Base-by-base conservation (phyloP, 2,888 invertebrate species). In the Calephelis perditalis region DNA sequence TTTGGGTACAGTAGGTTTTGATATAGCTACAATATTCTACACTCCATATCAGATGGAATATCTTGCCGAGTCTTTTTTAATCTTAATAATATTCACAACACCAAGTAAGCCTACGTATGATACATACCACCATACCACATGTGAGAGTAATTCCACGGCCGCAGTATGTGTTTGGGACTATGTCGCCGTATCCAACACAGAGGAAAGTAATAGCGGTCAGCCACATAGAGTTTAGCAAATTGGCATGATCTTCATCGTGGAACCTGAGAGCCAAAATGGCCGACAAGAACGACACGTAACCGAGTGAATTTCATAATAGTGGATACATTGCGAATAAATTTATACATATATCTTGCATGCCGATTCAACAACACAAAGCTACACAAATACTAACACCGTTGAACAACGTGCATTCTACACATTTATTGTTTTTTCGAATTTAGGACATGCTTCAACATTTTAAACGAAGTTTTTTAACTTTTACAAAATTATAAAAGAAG, bases 121-220 rank as follows among this genome's bases (percentile, higher is more conserved):
- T 92, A 94, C 96, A 95, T 95, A 99, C 99, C 98, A 99, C 98
- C 92, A 99, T 98, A 86, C 99, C 99, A 79, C 99, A 98, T 84
- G 97, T 96, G 86, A 99, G 97, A 79, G 99, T 98, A 85, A 99
- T 98, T 81, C 98, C 98, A 84, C 99, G 94, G 81, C 99, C 99
- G 93, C 99, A 99, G 93, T 99, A 99, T 71, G 99, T 99, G 92
- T 99, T 99, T 84, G 99, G 99, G 81, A 99, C 99, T 82, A 99
- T 98, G 92, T 98, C 99, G 76, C 99, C 99, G 92, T 99, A 99
- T 85, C 99, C 99, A 79, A 99, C 98, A 92, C 99, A 98, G 84
- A 99, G 96, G 94, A 99, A 99, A 78, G 99, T 99, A 89, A 99
- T 99, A 90, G 99, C 98, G 84, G 99, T 99, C 92, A 99, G 95